These are phyloP conservation scores for Synergus gifuensis DNA, from an alignment of 2,888 invertebrate species.

Conservation along the genomic window DNA sequence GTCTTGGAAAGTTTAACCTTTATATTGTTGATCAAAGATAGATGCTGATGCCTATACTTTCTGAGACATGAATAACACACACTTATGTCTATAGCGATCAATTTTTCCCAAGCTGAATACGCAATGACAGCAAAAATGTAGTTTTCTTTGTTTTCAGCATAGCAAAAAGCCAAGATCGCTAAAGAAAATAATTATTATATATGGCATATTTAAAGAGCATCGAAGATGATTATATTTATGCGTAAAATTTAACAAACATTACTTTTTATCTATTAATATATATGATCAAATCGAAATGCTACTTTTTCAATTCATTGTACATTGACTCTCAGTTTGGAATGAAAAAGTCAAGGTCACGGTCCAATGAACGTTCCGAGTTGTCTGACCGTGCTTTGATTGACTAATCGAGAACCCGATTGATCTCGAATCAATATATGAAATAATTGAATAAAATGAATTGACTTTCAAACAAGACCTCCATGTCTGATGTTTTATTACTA, in stretches of 20 bases:
- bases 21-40: constrained; percentile 57
- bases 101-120: not conserved
- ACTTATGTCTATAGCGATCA: too few species aligned
- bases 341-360: constrained; percentile 28
- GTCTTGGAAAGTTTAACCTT: constrained; percentile 59
- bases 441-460: not conserved
- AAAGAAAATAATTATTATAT: too few species aligned
- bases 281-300: too few species aligned
- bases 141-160: too few species aligned
- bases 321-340: not conserved
- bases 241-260: too few species aligned
- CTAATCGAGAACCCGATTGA: not conserved
- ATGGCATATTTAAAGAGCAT: too few species aligned
- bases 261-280: too few species aligned
- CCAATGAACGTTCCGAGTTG: not conserved
- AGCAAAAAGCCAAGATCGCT: too few species aligned
- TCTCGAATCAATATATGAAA: not conserved
- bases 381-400: constrained; percentile 25
- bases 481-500: not conserved
- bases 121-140: not conserved
- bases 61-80: not conserved
- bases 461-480: not conserved
- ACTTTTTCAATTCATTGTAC: not conserved
- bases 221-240: too few species aligned
- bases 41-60: constrained; percentile 46